Evolutionary conservation across 2,113 vertebrate species (phyloP).

Genomic region (Arizona elegans): DNA sequence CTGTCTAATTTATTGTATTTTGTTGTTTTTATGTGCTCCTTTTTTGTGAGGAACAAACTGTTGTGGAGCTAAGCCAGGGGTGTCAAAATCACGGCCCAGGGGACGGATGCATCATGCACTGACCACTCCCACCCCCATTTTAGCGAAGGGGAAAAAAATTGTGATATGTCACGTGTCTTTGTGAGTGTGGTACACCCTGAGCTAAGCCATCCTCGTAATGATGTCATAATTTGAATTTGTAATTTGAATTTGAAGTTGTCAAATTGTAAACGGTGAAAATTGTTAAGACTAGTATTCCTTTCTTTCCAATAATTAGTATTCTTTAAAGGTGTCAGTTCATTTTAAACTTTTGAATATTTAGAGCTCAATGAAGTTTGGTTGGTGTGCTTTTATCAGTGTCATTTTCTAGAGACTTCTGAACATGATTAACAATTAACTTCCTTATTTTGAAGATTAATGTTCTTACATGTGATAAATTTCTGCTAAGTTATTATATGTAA

Average conservation of each 20-base stretch:
- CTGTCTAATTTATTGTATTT: not conserved
- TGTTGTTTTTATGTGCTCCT: not conserved
- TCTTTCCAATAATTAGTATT: slow-evolving; percentile 47
- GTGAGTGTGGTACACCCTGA: not conserved
- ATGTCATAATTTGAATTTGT: not conserved
- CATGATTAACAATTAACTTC: slow-evolving; percentile 56
- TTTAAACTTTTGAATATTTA: slow-evolving; percentile 56
- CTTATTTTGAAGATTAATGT: slow-evolving; percentile 61
- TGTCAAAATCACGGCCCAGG: too few relatives aligned
- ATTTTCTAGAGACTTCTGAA: slow-evolving; percentile 47
- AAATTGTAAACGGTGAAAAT: not conserved
- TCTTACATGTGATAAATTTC: slow-evolving; percentile 49
- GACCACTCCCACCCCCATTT: too few relatives aligned
- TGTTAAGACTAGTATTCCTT: not conserved
- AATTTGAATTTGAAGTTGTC: not conserved
- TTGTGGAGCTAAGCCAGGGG: not conserved
- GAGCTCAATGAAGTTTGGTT: slow-evolving; percentile 49
- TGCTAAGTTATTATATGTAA: slow-evolving; percentile 31
- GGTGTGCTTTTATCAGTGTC: slow-evolving; percentile 42
- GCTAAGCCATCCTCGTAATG: not conserved
- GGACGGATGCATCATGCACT: too few relatives aligned
- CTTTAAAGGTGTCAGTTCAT: slow-evolving; percentile 52
- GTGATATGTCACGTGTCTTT: too few relatives aligned
- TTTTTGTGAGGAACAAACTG: not conserved
- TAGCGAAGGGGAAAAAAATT: too few relatives aligned